Base-by-base conservation (phyloP, 2,797 vertebrate genomes). In the Hemibagrus guttatus region DNA sequence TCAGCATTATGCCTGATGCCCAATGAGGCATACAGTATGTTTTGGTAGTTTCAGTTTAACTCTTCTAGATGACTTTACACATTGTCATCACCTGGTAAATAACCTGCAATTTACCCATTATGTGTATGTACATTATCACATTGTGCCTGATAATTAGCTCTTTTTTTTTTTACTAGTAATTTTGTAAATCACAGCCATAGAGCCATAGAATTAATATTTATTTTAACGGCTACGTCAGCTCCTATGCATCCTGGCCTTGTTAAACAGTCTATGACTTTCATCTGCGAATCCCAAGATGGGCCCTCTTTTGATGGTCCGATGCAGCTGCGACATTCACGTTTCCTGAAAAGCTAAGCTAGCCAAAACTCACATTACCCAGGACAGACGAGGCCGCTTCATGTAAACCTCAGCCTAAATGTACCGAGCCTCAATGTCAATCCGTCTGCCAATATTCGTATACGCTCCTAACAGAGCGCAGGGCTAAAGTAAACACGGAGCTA, bases 291-390 rank as follows among this genome's bases (percentile, higher is more conserved):
- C 80, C 63, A 63, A 59, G 63, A 72, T 35, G 39, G 82, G 39
- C 64, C 7, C 14, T 5, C n/a, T 83, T 28, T 76, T 75, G 64
- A 84, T 58, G 58, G 68, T 61, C 78, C 46, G 21, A 56, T 81
- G 79, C 78, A 82, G 76, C 68, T 85, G 78, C 52, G 42, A 35
- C 42, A 64, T 75, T 23, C 23, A 35, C 64, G 6, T 74, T 82
- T 64, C 58, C 21, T 42, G 28, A 35, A 72, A 61, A 16, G 52
- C 66, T 39, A 31, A 39, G 31, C n/a, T 75, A 49, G 76, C 83
- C 83, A 88, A 82, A 84, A 66, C 49, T 59, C 42, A 81, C 78
- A 88, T 85, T 87, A 87, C 26, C 3, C 76, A 28, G 28, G 11
- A 74, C 83, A 81, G 66, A 59, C 6, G 42, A 71, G 28, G 58